Evolutionary conservation across 1,140 invertebrate genomes (phyloP), one percentile per base, ranked within the genome.

Genomic region (Muscidifurax raptorellus): DNA sequence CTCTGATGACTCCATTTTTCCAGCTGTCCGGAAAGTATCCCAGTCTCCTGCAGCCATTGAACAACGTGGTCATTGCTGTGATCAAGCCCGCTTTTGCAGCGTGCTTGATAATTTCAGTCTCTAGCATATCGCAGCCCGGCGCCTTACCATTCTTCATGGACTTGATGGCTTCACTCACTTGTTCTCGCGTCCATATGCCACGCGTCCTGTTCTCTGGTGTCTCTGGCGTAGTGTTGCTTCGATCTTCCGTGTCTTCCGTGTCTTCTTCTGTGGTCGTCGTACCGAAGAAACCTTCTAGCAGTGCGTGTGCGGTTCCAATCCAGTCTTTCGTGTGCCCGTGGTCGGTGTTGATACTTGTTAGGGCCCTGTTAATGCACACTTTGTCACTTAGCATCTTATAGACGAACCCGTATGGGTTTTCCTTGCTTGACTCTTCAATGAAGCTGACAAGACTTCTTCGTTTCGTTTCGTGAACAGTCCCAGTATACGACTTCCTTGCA

Each of bases 1-100:
- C 71, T 13, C 69, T 72, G 2, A 90, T 69, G 1, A 52, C n/a
- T 0, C 86, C 87, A 15, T 27, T 18, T 40, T 89, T 90, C 89
- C 87, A 89, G 2, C 7, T 7, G 2, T 10, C 6, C 1, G 89
- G 88, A 40, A 88, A 88, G 18, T 64, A 25, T 9, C 59, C 59
- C n/a, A n/a, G n/a, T n/a, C n/a, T n/a, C n/a, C n/a, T n/a, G n/a
- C n/a, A n/a, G n/a, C n/a, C n/a, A n/a, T n/a, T n/a, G n/a, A n/a
- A n/a, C n/a, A n/a, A n/a, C n/a, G n/a, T n/a, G n/a, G n/a, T n/a
- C n/a, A n/a, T n/a, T n/a, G n/a, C n/a, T n/a, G n/a, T n/a, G n/a
- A n/a, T n/a, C n/a, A n/a, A 67, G 18, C 2, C 69, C 69, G 25
- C 6, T 15, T 18, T 28, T 1, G 27, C 25, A 12, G 76, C 76